A percentile compares a stretch with the other conserved stretches of the same genome.
These are phyloP conservation scores for Panthera tigris DNA, from an alignment of 2,113 vertebrate species.

Conservation along the genomic window DNA sequence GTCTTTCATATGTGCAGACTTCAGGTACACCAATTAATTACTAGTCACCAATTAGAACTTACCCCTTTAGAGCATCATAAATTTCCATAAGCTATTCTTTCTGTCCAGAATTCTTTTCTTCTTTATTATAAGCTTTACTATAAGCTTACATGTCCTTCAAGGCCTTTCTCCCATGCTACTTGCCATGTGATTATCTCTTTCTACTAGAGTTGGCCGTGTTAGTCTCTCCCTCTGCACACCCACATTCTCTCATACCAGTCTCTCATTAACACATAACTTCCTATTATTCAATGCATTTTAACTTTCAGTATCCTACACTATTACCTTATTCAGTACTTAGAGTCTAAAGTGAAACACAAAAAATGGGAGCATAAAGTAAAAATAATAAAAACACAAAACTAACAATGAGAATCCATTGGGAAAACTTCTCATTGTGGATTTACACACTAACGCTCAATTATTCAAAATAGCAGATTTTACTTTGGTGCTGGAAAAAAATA, in stretches of 20 bases:
- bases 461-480: not conserved
- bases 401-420: not conserved
- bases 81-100: not conserved
- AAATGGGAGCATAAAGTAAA: not conserved
- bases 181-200: not conserved
- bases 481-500: not conserved
- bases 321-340: not conserved
- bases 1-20: not conserved
- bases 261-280: not conserved
- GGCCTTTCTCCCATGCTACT: too few relatives aligned
- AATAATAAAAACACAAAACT: not conserved
- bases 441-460: not conserved
- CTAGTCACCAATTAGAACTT: not conserved
- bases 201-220: accelerated
- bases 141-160: not conserved
- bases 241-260: not conserved
- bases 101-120: not conserved
- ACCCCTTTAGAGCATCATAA: not conserved
- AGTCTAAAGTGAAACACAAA: not conserved
- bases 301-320: not conserved
- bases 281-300: not conserved
- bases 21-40: not conserved
- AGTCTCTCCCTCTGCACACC: too few relatives aligned
- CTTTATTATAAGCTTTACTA: not conserved
- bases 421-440: not conserved